phyloP scores from a whole-genome alignment of 2,113 vertebrate species.

The Phrynosoma platyrhinos region DNA sequence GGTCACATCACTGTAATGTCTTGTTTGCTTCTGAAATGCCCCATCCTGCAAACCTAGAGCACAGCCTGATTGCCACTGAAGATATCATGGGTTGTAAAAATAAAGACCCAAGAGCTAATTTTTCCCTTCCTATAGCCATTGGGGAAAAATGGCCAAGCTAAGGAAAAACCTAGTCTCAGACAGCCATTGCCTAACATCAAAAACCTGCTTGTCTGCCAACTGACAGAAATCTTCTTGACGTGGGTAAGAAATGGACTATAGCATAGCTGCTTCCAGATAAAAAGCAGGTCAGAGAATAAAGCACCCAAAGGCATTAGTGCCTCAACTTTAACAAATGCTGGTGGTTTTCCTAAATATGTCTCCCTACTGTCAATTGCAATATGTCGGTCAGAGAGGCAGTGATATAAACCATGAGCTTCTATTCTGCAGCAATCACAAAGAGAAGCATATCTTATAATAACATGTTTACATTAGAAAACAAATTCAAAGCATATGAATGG shows the following conservation, averaged over 20 bases:
- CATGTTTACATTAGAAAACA: neutral
- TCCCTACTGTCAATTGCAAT: constrained; percentile 14
- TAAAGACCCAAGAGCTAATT: constrained; percentile 26
- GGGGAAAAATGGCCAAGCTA: constrained; percentile 24
- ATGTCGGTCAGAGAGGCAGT: neutral
- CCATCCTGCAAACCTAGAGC: constrained; percentile 5
- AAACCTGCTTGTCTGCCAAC: constrained; percentile 49
- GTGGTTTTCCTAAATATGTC: neutral
- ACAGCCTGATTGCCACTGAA: constrained; percentile 22
- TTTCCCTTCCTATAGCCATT: constrained; percentile 20
- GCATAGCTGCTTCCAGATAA: constrained; percentile 34
- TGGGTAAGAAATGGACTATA: accelerated
- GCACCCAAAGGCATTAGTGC: constrained; percentile 20
- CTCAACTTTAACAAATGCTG: neutral
- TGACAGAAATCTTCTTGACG: constrained; percentile 54
- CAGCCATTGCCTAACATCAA: constrained; percentile 41
- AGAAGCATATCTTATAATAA: neutral
- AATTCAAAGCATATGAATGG: neutral
- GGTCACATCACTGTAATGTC: neutral
- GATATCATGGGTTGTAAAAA: constrained; percentile 33
- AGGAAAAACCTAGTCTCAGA: constrained; percentile 42
- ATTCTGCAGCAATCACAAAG: neutral
- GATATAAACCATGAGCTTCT: constrained; percentile 2
- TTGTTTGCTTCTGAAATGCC: accelerated
- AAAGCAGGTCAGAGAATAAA: constrained; percentile 31